Percentiles rank a stretch among this genome's conserved stretches.
These are phyloP conservation scores for fruit fly (Drosophila melanogaster) DNA, from an alignment of 1,140 invertebrate genomes.

Conservation along the genomic window Release_6_plus_ISO1_MT NC_004354.4:13588001-13588500, in stretches of 20 bases:
- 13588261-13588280: slow-evolving; percentile 14
- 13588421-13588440: slow-evolving; percentile 4
- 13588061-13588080: slow-evolving; percentile 5
- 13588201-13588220: neutral
- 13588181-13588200: neutral
- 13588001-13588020: slow-evolving; percentile 3
- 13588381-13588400: slow-evolving; percentile 57
- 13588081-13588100: no score
- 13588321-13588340: slow-evolving; percentile 23
- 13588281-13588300: neutral
- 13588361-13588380: slow-evolving; percentile 58
- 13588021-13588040: slow-evolving; percentile 24
- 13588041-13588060: neutral
- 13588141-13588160: no score
- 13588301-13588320: slow-evolving; percentile 7
- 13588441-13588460: neutral
- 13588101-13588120: no score
- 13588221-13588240: slow-evolving; percentile 1
- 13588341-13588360: slow-evolving; percentile 46
- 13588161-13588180: no score
- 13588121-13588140: no score
- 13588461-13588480: slow-evolving; percentile 64
- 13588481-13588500: slow-evolving; percentile 39
- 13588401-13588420: slow-evolving; percentile 24
- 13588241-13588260: slow-evolving; percentile 1